Evolutionary conservation across 2,113 vertebrate species (phyloP).

Genomic region (Oreochromis tanganicae): DNA sequence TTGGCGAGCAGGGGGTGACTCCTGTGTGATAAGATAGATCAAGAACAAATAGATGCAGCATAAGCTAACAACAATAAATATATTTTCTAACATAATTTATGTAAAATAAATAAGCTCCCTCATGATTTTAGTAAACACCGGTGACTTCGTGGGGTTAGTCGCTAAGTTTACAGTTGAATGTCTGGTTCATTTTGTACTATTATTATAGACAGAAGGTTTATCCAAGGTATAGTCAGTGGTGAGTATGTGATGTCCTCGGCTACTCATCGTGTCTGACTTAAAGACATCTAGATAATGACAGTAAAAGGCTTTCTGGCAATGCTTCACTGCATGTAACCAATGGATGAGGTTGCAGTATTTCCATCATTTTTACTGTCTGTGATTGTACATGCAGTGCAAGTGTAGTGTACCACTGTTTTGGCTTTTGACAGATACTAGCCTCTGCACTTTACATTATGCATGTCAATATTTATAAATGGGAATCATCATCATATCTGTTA

Average conservation of each 20-base stretch:
- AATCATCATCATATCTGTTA: no score
- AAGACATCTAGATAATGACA: not conserved
- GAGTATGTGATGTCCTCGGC: not conserved
- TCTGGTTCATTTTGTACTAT: not conserved
- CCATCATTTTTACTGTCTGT: not conserved
- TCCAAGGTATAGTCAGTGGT: not conserved
- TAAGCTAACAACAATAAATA: accelerated
- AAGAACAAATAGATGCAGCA: not conserved
- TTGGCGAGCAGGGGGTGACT: not conserved
- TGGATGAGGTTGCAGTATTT: not conserved
- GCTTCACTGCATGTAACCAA: not conserved
- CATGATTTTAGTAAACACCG: not conserved
- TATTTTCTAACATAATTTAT: not conserved
- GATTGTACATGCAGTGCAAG: not conserved
- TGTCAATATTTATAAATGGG: no score
- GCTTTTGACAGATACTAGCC: no score
- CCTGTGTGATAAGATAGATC: not conserved
- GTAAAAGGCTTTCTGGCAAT: not conserved
- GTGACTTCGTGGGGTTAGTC: not conserved
- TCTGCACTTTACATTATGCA: no score
- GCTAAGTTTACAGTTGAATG: not conserved
- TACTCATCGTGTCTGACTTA: not conserved
- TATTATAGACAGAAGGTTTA: not conserved
- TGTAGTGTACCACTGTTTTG: no score
- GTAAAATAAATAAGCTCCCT: not conserved